Base-by-base conservation (phyloP, 2,113 vertebrate genomes). In the Tragelaphus scriptus region DNA sequence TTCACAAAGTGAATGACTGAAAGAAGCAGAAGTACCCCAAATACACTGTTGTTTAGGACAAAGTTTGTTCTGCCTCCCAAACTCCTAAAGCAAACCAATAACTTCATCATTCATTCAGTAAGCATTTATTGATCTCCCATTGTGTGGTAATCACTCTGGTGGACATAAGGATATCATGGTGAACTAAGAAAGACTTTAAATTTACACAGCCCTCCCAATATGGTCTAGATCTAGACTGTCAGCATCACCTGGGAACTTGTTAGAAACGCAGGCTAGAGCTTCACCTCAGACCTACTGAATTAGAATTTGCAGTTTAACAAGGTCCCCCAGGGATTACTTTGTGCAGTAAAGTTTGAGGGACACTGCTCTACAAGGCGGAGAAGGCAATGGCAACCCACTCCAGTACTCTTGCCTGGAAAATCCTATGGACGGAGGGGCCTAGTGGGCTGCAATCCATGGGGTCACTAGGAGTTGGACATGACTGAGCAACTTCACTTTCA, bases 251-350 rank as follows among this genome's bases (percentile, higher is more conserved):
- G 81, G 90, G n/a, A 98, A 88, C 85, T 68, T 51, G 75, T 90
- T 91, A 92, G 86, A 91, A 96, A 93, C 9, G n/a, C 93, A 59
- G 59, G 10, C 30, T 40, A 59, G 82, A 58, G 49, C 71, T 89
- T 87, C 59, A 51, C 77, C 75, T 53, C 89, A 88, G 90, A 94
- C 58, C 61, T 88, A 61, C 49, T 86, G 81, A 94, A 79, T 90
- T 47, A 97, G 68, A 96, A 85, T 63, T 30, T 79, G 68, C 88
- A 59, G 40, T 63, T 97, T 93, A 96, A 91, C 65, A 82, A 92
- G 89, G 63, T 93, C 86, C 28, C 51, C 94, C 85, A 75, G 81
- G 94, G 91, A n/a, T 77, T 90, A 55, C 21, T 44, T 61, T 49
- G 3, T 13, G 49, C 25, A 59, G 25, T 86, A 80, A 96, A 75